Evolutionary conservation across 1,140 invertebrate genomes (phyloP).

Genomic region (Tachypleus tridentatus): DNA sequence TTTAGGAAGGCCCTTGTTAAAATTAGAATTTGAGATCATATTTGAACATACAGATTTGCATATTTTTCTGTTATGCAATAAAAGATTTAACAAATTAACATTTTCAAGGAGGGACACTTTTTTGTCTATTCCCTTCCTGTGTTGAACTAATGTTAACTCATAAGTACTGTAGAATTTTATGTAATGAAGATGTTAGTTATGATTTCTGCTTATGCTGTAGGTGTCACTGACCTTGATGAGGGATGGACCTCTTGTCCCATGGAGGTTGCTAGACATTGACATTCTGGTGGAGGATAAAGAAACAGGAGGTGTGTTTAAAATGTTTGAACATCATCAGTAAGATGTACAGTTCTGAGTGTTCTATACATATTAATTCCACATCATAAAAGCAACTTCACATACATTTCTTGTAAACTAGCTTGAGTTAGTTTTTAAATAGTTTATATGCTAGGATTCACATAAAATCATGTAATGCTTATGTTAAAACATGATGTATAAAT

Average conservation of each 20-base stretch:
- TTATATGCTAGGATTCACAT: too few species aligned
- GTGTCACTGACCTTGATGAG: slow-evolving; percentile 87
- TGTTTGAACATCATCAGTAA: slow-evolving; percentile 4
- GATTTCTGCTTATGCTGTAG: background rate
- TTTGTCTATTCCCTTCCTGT: background rate
- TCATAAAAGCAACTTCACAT: background rate
- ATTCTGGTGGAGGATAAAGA: slow-evolving; percentile 93
- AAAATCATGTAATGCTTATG: too few species aligned
- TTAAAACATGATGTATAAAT: too few species aligned
- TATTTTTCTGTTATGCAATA: too few species aligned
- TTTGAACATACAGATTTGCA: too few species aligned
- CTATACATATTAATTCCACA: background rate
- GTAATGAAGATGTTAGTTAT: too few species aligned
- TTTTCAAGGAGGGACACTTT: background rate
- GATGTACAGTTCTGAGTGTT: background rate
- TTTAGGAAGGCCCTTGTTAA: too few species aligned
- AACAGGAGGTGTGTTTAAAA: slow-evolving; percentile 57
- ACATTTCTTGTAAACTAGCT: background rate
- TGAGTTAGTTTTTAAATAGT: background rate
- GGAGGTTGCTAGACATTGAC: slow-evolving; percentile 87
- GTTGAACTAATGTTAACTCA: slow-evolving; percentile 24
- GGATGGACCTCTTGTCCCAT: slow-evolving; percentile 79
- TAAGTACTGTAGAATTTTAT: background rate
- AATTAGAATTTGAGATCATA: too few species aligned
- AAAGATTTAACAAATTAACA: too few species aligned